Conservation (phyloP, 1,140 invertebrate species). For the Stenopsyche tienmushanensis region DNA sequence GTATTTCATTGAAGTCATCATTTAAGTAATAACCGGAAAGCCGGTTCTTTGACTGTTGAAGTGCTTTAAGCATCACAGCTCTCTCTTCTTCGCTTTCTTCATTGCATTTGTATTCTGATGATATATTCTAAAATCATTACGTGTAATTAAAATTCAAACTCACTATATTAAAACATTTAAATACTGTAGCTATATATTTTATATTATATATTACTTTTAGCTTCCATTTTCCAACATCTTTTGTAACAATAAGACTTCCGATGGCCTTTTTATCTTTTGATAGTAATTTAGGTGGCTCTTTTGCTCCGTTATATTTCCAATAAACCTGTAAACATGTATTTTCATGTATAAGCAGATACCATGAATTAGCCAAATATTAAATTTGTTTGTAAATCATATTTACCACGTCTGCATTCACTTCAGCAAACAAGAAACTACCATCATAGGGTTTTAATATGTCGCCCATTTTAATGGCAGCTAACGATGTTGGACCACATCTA, state of each 20-base stretch:
- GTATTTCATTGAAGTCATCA: constrained; percentile 77
- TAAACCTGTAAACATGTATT: constrained; percentile 79
- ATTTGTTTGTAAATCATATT: not conserved
- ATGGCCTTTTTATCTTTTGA: constrained; percentile 68
- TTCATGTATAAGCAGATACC: constrained; percentile 46
- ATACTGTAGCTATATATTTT: not conserved
- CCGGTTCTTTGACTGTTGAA: not conserved
- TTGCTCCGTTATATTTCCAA: constrained; percentile 71
- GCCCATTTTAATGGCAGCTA: constrained; percentile 71
- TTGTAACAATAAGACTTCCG: not conserved
- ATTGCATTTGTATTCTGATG: not conserved
- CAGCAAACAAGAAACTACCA: constrained; percentile 69
- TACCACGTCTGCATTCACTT: not conserved
- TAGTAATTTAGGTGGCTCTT: constrained; percentile 69
- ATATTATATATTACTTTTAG: not conserved
- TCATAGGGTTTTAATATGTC: constrained; percentile 74
- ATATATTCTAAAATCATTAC: not conserved
- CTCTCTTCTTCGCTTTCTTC: not conserved
- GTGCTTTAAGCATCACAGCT: not conserved
- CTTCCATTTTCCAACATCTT: not conserved
- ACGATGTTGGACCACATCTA: constrained; percentile 72
- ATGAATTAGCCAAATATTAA: not conserved
- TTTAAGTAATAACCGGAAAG: constrained; percentile 43
- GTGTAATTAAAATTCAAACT: not conserved
- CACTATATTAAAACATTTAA: not conserved